Evolutionary conservation across 2,797 vertebrate species (phyloP).

Genomic region (Schizopygopsis malacanthus): DNA sequence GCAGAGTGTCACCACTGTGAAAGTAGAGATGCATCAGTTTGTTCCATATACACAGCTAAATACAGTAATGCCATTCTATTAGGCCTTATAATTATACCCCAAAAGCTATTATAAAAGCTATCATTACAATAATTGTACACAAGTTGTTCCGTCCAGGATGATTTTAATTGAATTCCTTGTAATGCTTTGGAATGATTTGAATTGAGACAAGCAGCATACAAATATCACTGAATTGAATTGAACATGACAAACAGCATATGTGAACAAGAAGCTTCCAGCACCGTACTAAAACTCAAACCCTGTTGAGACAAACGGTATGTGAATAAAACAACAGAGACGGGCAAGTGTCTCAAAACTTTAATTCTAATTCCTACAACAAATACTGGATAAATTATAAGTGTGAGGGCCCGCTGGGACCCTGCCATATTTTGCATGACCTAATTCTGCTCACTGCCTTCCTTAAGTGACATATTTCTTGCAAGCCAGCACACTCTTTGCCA

Average conservation of each 20-base stretch:
- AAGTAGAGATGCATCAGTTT: slow-evolving; percentile 66
- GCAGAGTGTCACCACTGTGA: slow-evolving; percentile 58
- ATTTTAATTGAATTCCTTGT: slow-evolving; percentile 24
- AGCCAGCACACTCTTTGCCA: slow-evolving; percentile 40
- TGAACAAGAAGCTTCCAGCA: neutral
- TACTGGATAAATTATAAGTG: slow-evolving; percentile 77
- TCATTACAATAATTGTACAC: slow-evolving; percentile 34
- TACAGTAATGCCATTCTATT: slow-evolving; percentile 12
- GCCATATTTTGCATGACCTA: slow-evolving; percentile 76
- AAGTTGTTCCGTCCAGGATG: slow-evolving; percentile 6
- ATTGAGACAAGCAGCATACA: neutral
- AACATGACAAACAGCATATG: slow-evolving; percentile 14
- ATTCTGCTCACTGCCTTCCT: slow-evolving; percentile 75
- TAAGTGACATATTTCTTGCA: slow-evolving; percentile 64
- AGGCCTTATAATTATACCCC: slow-evolving; percentile 25
- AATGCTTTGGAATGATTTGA: neutral
- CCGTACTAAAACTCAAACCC: neutral
- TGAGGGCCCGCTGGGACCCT: slow-evolving; percentile 59
- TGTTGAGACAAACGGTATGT: neutral
- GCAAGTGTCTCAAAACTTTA: slow-evolving; percentile 79
- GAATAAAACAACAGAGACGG: slow-evolving; percentile 76
- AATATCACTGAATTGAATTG: slow-evolving; percentile 1
- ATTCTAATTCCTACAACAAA: slow-evolving; percentile 76
- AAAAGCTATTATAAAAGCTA: slow-evolving; percentile 20
- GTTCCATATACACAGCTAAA: neutral